Evolutionary conservation across 2,797 vertebrate species (phyloP), one percentile per base, ranked within the genome.

Genomic region (Alosa sapidissima): DNA sequence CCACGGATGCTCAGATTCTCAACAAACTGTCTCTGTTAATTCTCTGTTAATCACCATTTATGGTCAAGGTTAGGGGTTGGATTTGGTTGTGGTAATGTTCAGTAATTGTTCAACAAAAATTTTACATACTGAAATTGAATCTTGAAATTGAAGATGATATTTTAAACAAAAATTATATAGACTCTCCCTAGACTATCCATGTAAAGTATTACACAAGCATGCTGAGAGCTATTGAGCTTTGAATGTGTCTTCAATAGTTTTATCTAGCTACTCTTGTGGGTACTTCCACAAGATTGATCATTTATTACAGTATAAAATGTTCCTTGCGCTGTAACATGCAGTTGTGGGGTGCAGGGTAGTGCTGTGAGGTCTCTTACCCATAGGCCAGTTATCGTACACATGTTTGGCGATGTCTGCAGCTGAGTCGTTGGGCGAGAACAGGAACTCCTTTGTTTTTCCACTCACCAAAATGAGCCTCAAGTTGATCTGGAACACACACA

Each of bases 361-460:
- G 36, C 65, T 78, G 62, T 81, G 36, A 62, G 47, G 33, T 83
- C 47, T 90, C 98, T 97, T 91, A 99, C 98, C 98, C 98, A 98
- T 98, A 0, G 98, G 98, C 98, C 98, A 99, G 93, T 99, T 98
- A 94, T 99, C 98, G 85, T 98, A 99, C 85, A 99, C 98, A 0
- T 99, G 97, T 91, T 99, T 99, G 90, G 98, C 98, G 3, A 99
- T 99, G 94, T 99, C 98, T 82, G 98, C 97, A 62, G 98, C 98
- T 0, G 98, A 99, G 90, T 98, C 97, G 75, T 97, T 98, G 0
- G 98, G 98, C 84, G 97, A 98, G 92, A 99, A 99, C 21, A 98
- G 94, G 93, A 99, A 99, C 87, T 99, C 98, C 95, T 99, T 99
- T 45, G 98, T 99, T 93, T 99, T 99, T 58, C 98, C 98, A 0